Conservation (phyloP, 2,797 vertebrate genomes). For the Harpagifer antarcticus region DNA sequence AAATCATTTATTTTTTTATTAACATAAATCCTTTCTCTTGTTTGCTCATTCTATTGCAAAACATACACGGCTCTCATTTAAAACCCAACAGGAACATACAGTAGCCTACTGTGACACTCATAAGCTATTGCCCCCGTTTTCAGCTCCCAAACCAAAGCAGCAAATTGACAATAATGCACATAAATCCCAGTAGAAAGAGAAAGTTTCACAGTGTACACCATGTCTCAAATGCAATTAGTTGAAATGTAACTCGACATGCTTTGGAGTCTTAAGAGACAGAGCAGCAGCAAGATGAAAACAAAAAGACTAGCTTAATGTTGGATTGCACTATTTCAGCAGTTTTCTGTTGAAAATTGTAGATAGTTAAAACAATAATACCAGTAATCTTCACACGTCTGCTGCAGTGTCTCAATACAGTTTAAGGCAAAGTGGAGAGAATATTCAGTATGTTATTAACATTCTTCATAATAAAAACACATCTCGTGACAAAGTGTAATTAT, state of each 20-base stretch:
- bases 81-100: slow-evolving; percentile 36
- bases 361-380: slow-evolving; percentile 11
- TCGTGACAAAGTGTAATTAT: slow-evolving; percentile 32
- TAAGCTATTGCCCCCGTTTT: slow-evolving; percentile 36
- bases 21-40: slow-evolving; percentile 10
- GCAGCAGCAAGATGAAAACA: slow-evolving; percentile 16
- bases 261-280: slow-evolving; percentile 22
- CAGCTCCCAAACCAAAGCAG: slow-evolving; percentile 39
- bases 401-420: slow-evolving; percentile 34
- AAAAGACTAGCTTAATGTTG: slow-evolving; percentile 10
- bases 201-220: slow-evolving; percentile 58
- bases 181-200: slow-evolving; percentile 49
- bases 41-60: slow-evolving; percentile 29
- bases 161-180: slow-evolving; percentile 46
- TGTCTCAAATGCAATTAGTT: slow-evolving; percentile 25
- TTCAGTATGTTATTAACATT: slow-evolving; percentile 45
- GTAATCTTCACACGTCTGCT: slow-evolving; percentile 37
- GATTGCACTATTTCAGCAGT: background rate
- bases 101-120: slow-evolving; percentile 29
- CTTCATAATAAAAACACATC: slow-evolving; percentile 31
- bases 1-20: slow-evolving; percentile 38
- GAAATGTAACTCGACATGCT: slow-evolving; percentile 10
- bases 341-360: slow-evolving; percentile 5
- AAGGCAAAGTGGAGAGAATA: slow-evolving; percentile 44
- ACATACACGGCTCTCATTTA: slow-evolving; percentile 34